These are phyloP conservation scores for Labrus mixtus DNA, from an alignment of 2,113 vertebrate genomes.

Conservation along the genomic window DNA sequence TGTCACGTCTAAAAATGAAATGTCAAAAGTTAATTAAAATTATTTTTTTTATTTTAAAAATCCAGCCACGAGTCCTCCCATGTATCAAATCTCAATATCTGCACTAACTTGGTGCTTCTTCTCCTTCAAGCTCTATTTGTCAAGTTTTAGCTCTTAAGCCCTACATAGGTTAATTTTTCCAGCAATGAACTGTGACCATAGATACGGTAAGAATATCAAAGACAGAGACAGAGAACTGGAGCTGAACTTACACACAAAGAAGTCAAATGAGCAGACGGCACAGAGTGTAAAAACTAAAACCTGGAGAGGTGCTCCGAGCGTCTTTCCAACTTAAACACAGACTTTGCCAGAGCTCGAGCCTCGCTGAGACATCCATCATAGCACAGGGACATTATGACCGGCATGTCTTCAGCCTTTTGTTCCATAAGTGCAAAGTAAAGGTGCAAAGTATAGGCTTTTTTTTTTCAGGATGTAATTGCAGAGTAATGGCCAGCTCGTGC, in stretches of 20 bases:
- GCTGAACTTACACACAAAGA: slow-evolving; percentile 53
- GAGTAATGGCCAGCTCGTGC: slow-evolving; percentile 13
- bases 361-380: slow-evolving; percentile 66
- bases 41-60: not conserved
- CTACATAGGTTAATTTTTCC: slow-evolving; percentile 46
- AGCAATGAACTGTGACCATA: slow-evolving; percentile 11
- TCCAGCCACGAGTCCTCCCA: not conserved
- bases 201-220: slow-evolving; percentile 57
- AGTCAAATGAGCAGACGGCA: slow-evolving; percentile 45
- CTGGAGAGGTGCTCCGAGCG: slow-evolving; percentile 64
- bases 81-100: not conserved
- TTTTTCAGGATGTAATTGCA: slow-evolving; percentile 31
- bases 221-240: slow-evolving; percentile 27
- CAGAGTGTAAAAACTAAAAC: slow-evolving; percentile 54
- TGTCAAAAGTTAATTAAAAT: not conserved
- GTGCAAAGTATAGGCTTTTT: slow-evolving; percentile 31
- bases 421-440: slow-evolving; percentile 53
- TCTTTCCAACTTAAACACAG: slow-evolving; percentile 78
- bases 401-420: slow-evolving; percentile 52
- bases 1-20: not conserved
- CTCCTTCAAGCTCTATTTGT: slow-evolving; percentile 43
- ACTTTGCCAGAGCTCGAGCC: slow-evolving; percentile 67
- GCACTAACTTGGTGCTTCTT: too few relatives aligned
- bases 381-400: slow-evolving; percentile 53
- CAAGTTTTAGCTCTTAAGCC: slow-evolving; percentile 22